Evolutionary conservation across 2,113 vertebrate genomes (phyloP).

Genomic region (Pluvianellus socialis): DNA sequence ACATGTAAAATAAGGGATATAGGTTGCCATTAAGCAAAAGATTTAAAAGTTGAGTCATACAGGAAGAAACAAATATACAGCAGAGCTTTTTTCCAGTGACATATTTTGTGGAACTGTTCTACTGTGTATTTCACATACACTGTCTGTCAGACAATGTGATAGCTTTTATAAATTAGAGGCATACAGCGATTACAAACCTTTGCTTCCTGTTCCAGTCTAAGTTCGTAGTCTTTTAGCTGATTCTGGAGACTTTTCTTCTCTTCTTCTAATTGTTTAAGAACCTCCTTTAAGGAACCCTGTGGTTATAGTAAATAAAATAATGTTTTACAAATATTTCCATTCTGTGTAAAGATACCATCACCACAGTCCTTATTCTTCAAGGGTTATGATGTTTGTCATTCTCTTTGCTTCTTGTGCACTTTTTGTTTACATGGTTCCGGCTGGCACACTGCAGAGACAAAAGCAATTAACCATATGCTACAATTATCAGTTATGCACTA

Average conservation of each 20-base stretch:
- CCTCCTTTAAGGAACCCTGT: conserved; percentile 78
- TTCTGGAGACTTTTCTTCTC: conserved; percentile 80
- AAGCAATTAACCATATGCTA: background rate
- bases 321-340: background rate
- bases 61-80: background rate
- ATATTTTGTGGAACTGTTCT: background rate
- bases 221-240: conserved; percentile 81
- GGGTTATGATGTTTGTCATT: background rate
- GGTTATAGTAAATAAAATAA: conserved; percentile 19
- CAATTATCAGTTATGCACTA: background rate
- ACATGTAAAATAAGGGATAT: background rate
- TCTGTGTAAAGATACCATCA: background rate
- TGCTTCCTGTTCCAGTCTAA: conserved; percentile 81
- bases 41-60: background rate
- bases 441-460: background rate
- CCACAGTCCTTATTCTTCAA: background rate
- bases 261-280: conserved; percentile 80
- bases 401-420: background rate
- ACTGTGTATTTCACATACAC: background rate
- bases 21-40: background rate
- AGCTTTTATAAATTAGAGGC: background rate
- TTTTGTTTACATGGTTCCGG: background rate
- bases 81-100: background rate
- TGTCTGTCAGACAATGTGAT: background rate
- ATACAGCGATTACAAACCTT: conserved; percentile 76